Evolutionary conservation across 2,888 invertebrate species (phyloP).

Genomic region (Galeruca laticollis): DNA sequence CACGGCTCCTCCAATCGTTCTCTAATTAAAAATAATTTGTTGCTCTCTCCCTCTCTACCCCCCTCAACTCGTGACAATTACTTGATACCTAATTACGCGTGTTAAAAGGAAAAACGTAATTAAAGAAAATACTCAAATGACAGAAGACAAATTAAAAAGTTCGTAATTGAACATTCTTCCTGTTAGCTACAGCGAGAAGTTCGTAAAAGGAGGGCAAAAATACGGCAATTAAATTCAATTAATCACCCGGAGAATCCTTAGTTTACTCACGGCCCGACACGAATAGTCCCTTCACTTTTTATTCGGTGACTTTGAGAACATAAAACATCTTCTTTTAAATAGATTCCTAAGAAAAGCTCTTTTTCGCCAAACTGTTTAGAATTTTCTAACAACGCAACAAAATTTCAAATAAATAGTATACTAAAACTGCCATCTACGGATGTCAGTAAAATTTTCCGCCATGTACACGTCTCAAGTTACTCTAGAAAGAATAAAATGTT

Average conservation of each 20-base stretch:
- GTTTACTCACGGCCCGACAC: constrained; percentile 50
- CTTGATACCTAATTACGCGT: constrained; percentile 52
- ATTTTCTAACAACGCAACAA: no score
- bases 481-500: no score
- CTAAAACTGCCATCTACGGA: no score
- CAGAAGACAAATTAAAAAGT: constrained; percentile 59
- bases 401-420: no score
- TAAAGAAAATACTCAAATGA: constrained; percentile 55
- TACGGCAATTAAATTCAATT: constrained; percentile 56
- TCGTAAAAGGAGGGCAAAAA: constrained; percentile 51
- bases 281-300: constrained; percentile 38
- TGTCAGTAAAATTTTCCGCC: no score
- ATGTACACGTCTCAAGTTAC: no score
- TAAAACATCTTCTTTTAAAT: neutral
- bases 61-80: constrained; percentile 35
- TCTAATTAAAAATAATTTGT: constrained; percentile 50
- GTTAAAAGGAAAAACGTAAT: constrained; percentile 53
- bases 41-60: constrained; percentile 25
- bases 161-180: constrained; percentile 60
- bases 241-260: constrained; percentile 56
- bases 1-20: constrained; percentile 8
- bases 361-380: no score
- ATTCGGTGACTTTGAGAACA: constrained; percentile 14
- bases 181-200: constrained; percentile 42
- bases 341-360: no score